phyloP scores from a whole-genome alignment of 37 sponge, comb jelly and placozoan genomes.

The Ianthella basta region DNA sequence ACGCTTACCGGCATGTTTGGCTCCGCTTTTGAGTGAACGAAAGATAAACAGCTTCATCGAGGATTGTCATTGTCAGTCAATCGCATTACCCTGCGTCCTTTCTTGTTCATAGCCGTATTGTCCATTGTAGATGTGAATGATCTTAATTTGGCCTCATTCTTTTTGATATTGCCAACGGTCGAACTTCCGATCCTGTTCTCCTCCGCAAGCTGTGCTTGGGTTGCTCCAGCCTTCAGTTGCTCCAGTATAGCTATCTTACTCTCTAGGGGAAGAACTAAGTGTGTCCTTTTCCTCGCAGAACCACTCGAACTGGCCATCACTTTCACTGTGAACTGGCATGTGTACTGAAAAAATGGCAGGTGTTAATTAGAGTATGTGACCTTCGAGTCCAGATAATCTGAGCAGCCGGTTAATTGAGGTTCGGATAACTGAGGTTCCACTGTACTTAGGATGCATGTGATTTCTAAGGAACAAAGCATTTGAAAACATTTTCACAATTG shows the following conservation, averaged over 20 bases:
- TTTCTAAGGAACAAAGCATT: too few species aligned
- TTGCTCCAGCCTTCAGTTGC: not conserved
- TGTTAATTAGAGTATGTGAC: not conserved
- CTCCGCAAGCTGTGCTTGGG: not conserved
- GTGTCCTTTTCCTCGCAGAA: too few species aligned
- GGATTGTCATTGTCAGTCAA: constrained; percentile 24
- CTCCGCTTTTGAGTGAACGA: constrained; percentile 43
- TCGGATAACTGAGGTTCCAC: too few species aligned
- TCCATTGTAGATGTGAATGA: constrained; percentile 23
- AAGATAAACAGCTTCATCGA: constrained; percentile 44
- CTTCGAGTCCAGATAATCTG: too few species aligned
- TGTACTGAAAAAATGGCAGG: not conserved
- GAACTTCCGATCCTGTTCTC: constrained; percentile 27
- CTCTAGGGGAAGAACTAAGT: too few species aligned
- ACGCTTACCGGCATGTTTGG: constrained; percentile 28
- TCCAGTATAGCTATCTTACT: too few species aligned
- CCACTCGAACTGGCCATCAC: too few species aligned
- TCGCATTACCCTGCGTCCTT: constrained; percentile 35
- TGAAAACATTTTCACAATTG: too few species aligned
- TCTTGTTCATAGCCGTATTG: not conserved
- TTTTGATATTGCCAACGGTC: constrained; percentile 23
- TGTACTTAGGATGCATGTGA: too few species aligned
- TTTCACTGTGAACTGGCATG: too few species aligned
- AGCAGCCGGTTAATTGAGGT: too few species aligned
- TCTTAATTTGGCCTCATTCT: constrained; percentile 24